These are phyloP conservation scores for Mormyrus proboscirostris DNA, from an alignment of 2,797 vertebrate genomes.

Conservation along the genomic window DNA sequence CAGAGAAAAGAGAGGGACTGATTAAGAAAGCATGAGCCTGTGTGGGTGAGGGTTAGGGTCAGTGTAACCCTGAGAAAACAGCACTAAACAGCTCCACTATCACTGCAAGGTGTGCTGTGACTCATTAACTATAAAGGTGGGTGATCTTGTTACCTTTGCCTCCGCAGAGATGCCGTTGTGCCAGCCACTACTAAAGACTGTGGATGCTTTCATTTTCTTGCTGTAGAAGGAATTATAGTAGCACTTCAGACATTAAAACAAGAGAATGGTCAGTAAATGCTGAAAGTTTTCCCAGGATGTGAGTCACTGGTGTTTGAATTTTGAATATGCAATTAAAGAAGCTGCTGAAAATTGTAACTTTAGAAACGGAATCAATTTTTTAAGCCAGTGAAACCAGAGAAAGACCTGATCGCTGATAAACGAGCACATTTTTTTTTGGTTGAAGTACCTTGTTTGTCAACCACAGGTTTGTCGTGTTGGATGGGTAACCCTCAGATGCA, in stretches of 20 bases:
- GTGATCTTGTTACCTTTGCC: slow-evolving; percentile 78
- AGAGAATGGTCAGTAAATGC: not conserved
- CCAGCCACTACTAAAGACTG: slow-evolving; percentile 68
- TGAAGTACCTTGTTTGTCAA: slow-evolving; percentile 27
- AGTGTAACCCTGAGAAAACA: not conserved
- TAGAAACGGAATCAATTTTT: slow-evolving; percentile 61
- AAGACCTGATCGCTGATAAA: slow-evolving; percentile 32
- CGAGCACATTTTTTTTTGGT: slow-evolving; percentile 28
- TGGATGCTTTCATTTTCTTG: slow-evolving; percentile 72
- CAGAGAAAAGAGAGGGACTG: not conserved
- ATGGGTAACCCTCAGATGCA: not conserved
- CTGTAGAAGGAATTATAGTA: slow-evolving; percentile 85
- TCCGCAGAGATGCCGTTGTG: slow-evolving; percentile 80
- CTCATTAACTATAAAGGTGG: slow-evolving; percentile 33
- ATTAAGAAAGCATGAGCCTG: not conserved
- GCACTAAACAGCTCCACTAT: not conserved
- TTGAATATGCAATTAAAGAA: slow-evolving; percentile 48
- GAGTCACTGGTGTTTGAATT: slow-evolving; percentile 46
- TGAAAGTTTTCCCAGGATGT: not conserved
- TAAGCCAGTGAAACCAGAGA: slow-evolving; percentile 53
- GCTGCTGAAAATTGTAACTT: slow-evolving; percentile 49
- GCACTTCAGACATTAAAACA: slow-evolving; percentile 73
- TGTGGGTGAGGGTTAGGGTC: not conserved
- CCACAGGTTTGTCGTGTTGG: not conserved
- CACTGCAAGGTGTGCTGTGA: slow-evolving; percentile 60